Evolutionary conservation across 2,888 invertebrate genomes (phyloP), one percentile per base, ranked within the genome.

Genomic region (Dasysyrphus tricinctus): DNA sequence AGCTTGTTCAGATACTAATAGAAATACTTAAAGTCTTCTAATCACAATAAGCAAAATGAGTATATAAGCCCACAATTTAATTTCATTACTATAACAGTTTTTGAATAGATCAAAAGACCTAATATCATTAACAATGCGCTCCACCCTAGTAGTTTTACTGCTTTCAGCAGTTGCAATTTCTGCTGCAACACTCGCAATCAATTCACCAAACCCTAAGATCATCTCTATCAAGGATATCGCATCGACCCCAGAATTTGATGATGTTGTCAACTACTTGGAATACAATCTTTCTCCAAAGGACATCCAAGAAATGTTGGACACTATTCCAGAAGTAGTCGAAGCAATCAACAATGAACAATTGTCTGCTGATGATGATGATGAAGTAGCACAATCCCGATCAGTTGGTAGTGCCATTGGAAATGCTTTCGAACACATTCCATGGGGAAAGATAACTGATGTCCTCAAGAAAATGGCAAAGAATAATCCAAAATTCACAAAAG

Each of bases 401-500:
- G 1, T 74, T 29, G 47, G 19, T 4, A 59, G 56, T 51, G 56
- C 42, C 0, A 61, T 80, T 42, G 49, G 14, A 11, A 65, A 79
- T 14, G 61, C 44, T 1, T 34, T 61, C 51, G 77, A 77, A 16
- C 39, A 59, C 14, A 84, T 85, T 49, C 84, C 84, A 56, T 85
- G 84, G 84, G 44, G 61, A 24, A 85, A 85, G 24, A 63, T 85
- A 14, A 61, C 24, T 9, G 72, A 73, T 12, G 12, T 0, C 3
- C 11, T 85, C 4, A 29, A 81, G 12, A 77, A 77, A 1, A 76
- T 77, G 76, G 24, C 80, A 0, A 77, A 69, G 12, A 61, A 59
- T 0, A 73, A 85, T n/a, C 37, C 80, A 2, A 85, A 85, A 37
- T 63, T 77, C 16, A 34, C 59, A 8, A 85, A 85, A 39, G 84